phyloP scores from a whole-genome alignment of 1,140 invertebrate species.

The Nautilus pompilius region DNA sequence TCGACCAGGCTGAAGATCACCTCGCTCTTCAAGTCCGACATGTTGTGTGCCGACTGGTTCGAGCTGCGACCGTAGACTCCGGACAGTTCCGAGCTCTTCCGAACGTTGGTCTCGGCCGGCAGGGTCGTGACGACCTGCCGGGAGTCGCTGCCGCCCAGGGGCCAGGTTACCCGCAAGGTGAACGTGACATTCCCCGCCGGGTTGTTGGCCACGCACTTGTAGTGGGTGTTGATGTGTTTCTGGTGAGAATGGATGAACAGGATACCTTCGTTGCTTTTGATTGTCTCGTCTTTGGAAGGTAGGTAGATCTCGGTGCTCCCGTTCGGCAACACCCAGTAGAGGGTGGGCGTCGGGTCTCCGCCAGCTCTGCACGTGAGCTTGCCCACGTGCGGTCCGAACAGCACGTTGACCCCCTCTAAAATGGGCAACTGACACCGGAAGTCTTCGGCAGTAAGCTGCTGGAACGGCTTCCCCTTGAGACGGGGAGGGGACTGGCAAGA shows the following conservation, averaged over 20 bases:
- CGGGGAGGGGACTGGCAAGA: constrained; percentile 37
- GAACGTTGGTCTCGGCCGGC: neutral
- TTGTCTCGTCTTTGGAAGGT: constrained; percentile 23
- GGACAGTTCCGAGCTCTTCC: constrained; percentile 2
- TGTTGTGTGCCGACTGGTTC: constrained; percentile 16
- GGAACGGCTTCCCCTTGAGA: constrained; percentile 35
- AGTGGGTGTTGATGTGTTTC: constrained; percentile 32
- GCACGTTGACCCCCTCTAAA: constrained; percentile 49
- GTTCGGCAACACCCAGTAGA: constrained; percentile 50
- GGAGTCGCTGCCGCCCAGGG: constrained; percentile 12
- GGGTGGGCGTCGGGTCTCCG: constrained; percentile 49
- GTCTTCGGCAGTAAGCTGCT: constrained; percentile 34
- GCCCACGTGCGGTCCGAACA: constrained; percentile 37
- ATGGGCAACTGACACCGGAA: constrained; percentile 50
- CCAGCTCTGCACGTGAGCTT: constrained; percentile 46
- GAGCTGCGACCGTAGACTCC: constrained; percentile 5
- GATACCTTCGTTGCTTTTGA: constrained; percentile 37
- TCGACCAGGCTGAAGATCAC: constrained; percentile 39
- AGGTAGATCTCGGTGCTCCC: constrained; percentile 37
- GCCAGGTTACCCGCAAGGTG: constrained; percentile 49
- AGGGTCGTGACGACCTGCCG: neutral
- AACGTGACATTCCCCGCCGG: constrained; percentile 52
- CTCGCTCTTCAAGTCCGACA: neutral
- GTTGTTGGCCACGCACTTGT: constrained; percentile 51
- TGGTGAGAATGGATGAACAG: constrained; percentile 35